Percentiles rank a stretch among this genome's conserved stretches.
Conservation (phyloP, 2,113 vertebrate genomes). For the Oceanites oceanicus region DNA sequence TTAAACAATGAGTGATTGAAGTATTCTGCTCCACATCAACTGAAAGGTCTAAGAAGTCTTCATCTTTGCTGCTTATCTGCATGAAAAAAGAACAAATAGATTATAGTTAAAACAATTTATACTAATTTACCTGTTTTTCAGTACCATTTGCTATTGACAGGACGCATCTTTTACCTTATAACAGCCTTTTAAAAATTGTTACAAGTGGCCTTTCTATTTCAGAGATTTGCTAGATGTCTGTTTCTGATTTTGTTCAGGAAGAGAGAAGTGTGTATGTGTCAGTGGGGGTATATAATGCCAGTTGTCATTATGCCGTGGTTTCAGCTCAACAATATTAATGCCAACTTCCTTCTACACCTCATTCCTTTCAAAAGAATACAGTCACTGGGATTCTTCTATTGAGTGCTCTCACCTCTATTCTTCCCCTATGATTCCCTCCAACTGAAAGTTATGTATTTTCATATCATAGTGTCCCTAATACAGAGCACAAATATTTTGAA, state of each 20-base stretch:
- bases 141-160: not conserved
- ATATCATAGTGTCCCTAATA: not conserved
- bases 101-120: not conserved
- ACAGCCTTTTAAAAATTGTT: not conserved
- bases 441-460: not conserved
- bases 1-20: conserved; percentile 86
- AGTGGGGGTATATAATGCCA: not conserved
- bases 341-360: not conserved
- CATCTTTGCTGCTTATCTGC: conserved; percentile 87
- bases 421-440: not conserved
- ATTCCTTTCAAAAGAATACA: not conserved
- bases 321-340: not conserved
- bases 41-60: conserved; percentile 86
- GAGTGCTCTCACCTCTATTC: not conserved
- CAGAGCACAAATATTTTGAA: not conserved
- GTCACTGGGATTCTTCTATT: not conserved
- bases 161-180: not conserved
- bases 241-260: not conserved
- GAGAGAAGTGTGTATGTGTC: not conserved
- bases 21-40: conserved; percentile 87
- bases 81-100: not conserved
- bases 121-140: not conserved
- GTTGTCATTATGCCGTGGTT: not conserved
- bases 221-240: not conserved
- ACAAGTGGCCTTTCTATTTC: not conserved